Conservation (phyloP, 2,797 vertebrate species). For the Chrysocyon brachyurus region DNA sequence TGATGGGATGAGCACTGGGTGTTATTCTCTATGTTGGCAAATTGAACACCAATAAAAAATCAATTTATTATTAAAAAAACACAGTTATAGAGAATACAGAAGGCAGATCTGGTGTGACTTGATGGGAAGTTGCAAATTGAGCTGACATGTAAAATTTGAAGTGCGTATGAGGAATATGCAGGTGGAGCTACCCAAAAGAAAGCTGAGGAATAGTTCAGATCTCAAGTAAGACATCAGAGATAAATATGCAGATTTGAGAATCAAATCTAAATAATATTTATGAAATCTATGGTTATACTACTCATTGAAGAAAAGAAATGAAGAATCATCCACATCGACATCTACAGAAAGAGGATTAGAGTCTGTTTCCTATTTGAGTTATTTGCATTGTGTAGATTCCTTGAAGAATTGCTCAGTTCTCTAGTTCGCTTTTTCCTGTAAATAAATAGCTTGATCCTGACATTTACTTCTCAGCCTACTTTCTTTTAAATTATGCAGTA, state of each 20-base stretch:
- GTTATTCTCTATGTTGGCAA: too few species aligned
- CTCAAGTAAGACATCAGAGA: neutral
- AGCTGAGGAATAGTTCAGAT: constrained; percentile 1
- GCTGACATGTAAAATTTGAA: neutral
- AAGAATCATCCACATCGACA: neutral
- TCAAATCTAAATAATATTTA: constrained; percentile 8
- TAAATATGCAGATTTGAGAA: neutral
- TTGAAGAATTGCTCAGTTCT: neutral
- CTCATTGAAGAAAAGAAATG: neutral
- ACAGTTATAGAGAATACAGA: neutral
- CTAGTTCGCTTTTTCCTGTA: neutral
- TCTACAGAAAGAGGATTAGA: neutral
- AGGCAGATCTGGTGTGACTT: neutral
- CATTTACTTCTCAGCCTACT: neutral
- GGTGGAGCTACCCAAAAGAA: neutral
- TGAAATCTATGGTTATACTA: neutral
- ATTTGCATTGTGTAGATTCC: neutral
- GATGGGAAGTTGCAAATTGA: constrained; percentile 19
- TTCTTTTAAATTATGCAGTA: neutral
- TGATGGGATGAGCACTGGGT: too few species aligned
- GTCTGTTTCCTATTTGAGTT: neutral
- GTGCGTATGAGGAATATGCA: neutral
- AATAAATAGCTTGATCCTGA: neutral
- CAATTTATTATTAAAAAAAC: too few species aligned
- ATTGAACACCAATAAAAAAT: too few species aligned